Conservation (phyloP, 2,888 invertebrate genomes). For the Lepas anatifera region DNA sequence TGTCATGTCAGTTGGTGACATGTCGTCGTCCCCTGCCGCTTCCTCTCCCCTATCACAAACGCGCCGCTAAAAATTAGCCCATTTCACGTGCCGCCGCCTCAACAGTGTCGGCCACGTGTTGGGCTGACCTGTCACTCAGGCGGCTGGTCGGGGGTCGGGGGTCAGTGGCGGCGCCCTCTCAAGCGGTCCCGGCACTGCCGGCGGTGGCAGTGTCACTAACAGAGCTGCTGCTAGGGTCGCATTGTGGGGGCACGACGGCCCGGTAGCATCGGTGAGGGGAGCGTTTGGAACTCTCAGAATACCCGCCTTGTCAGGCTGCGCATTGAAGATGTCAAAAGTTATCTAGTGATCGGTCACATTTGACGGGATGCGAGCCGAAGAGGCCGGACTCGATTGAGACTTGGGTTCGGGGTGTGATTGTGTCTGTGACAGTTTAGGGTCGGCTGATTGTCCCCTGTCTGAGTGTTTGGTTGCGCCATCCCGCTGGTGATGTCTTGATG, state of each 20-base stretch:
- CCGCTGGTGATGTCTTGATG: too few species aligned
- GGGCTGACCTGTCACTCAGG: background rate
- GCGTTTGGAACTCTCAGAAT: too few species aligned
- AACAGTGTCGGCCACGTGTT: background rate
- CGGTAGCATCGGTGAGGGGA: background rate
- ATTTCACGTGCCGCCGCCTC: background rate
- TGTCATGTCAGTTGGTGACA: background rate
- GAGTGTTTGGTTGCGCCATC: too few species aligned
- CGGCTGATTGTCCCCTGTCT: too few species aligned
- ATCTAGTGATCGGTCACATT: background rate
- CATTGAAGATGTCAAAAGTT: background rate
- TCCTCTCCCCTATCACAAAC: background rate
- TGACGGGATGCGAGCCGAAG: too few species aligned
- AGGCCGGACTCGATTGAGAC: too few species aligned
- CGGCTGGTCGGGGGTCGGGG: constrained; percentile 4
- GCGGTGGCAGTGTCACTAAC: too few species aligned
- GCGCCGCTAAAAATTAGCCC: constrained; percentile 8
- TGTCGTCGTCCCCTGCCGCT: background rate
- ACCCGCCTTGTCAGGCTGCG: too few species aligned
- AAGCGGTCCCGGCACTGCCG: background rate
- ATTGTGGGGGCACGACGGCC: too few species aligned
- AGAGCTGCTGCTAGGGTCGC: too few species aligned
- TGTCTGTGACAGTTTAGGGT: too few species aligned
- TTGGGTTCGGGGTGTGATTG: too few species aligned
- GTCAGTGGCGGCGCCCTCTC: background rate